phyloP scores from a whole-genome alignment of 2,113 vertebrate genomes.

The Ptychochromis oligacanthus region DNA sequence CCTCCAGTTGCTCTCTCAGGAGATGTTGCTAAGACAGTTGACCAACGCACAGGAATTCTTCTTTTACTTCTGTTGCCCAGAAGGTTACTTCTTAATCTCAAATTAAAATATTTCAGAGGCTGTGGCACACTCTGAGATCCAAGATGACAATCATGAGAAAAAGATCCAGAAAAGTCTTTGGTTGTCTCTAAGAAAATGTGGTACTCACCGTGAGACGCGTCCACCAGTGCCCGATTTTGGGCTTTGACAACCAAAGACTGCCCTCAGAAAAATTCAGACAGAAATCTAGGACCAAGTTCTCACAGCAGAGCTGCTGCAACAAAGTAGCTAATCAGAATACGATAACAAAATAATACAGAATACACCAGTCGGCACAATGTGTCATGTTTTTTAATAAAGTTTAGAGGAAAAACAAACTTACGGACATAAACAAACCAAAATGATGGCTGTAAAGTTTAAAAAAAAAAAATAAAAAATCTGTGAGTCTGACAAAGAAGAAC shows the following conservation, averaged over 20 bases:
- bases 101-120: not conserved
- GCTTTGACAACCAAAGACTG: not conserved
- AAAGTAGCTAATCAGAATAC: not conserved
- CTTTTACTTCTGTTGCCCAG: conserved; percentile 1
- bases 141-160: not conserved
- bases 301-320: not conserved
- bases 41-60: not conserved
- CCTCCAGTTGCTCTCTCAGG: conserved; percentile 12
- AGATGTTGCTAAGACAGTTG: conserved; percentile 11
- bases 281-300: conserved; percentile 7
- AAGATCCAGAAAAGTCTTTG: not conserved
- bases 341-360: not conserved
- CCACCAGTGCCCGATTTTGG: rapidly evolving
- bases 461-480: too few relatives aligned
- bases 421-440: not conserved
- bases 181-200: not conserved
- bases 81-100: not conserved
- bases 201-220: not conserved
- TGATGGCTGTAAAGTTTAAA: not conserved
- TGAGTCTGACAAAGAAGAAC: not conserved
- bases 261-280: rapidly evolving
- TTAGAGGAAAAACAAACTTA: not conserved
- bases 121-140: not conserved
- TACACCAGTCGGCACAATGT: not conserved
- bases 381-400: not conserved